Base-by-base conservation (phyloP, 2,888 invertebrate genomes). In the Nomada goodeniana region DNA sequence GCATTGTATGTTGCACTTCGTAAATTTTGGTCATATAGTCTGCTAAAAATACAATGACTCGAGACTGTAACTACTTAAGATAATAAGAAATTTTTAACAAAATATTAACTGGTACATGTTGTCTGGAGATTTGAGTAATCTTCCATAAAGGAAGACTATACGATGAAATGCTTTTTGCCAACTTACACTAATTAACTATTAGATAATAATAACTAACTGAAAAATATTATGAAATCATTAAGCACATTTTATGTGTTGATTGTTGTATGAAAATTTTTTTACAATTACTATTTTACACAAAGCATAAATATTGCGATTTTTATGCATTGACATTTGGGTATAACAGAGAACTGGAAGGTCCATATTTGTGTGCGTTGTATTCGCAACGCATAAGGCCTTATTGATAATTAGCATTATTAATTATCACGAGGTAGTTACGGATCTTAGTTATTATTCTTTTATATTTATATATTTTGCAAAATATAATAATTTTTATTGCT, bases 401-500 rank as follows among this genome's bases (percentile, higher is more conserved):
- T 85, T 57, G 81, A 89, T 88, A 89, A 90, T 86, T 90, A 91
- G 81, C 83, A 87, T 83, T 90, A 90, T 88, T 85, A 86, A 90
- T 88, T 91, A 91, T 88, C 84, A 88, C 85, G 87, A 76, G 85
- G 91, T 90, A 91, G 87, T 90, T 91, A 89, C 84, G 90, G 86
- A 92, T 90, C 90, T 92, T 92, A 92, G 91, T 92, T 93, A 91
- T 93, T 92, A 90, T 92, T 88, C 88, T 90, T 89, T 82, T 88
- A 91, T 92, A 91, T 92, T 91, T 91, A 92, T 92, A 91, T 92
- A 91, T 92, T 92, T 92, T 92, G 91, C 92, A 84, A 92, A 91
- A 88, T 90, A 88, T 91, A 89, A 91, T 92, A 90, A 93, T 92
- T 91, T 91, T 91, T 92, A 92, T 92, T 91, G 87, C 88, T 92